Conservation (phyloP, 2,888 invertebrate species). For the Plusia festucae region DNA sequence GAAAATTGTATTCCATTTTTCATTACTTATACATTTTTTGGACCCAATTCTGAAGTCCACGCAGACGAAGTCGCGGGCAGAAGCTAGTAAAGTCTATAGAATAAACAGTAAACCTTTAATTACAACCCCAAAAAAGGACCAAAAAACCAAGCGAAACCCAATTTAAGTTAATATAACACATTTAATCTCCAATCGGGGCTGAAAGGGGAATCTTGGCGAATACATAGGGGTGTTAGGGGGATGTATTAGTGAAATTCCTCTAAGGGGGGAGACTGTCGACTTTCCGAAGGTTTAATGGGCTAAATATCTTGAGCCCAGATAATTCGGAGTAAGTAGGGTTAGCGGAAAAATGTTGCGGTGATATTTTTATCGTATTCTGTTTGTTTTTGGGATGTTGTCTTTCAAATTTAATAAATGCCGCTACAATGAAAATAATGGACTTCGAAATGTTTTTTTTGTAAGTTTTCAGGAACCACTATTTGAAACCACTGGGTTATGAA, state of each 20-base stretch:
- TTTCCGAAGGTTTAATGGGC: slow-evolving; percentile 86
- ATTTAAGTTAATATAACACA: slow-evolving; percentile 67
- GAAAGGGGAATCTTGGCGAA: slow-evolving; percentile 57
- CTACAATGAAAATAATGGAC: no score
- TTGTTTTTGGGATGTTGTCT: not conserved
- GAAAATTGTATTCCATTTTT: no score
- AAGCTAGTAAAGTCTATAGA: no score
- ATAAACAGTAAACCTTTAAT: not conserved
- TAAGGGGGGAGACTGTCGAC: slow-evolving; percentile 65
- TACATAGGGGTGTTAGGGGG: slow-evolving; percentile 52
- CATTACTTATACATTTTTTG: no score
- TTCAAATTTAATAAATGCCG: not conserved
- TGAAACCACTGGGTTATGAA: no score
- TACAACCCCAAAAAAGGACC: not conserved
- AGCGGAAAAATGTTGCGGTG: slow-evolving; percentile 51
- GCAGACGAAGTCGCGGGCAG: no score
- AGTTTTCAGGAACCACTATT: no score
- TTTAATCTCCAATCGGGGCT: slow-evolving; percentile 64
- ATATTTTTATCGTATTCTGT: slow-evolving; percentile 3
- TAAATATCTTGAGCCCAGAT: slow-evolving; percentile 87
- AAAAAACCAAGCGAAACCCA: slow-evolving; percentile 40
- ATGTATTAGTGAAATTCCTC: slow-evolving; percentile 81
- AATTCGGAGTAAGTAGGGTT: slow-evolving; percentile 73
- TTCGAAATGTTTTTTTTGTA: no score
- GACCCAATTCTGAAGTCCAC: no score